Evolutionary conservation across 1,140 invertebrate species (phyloP).

Genomic region (Papilio polytes): DNA sequence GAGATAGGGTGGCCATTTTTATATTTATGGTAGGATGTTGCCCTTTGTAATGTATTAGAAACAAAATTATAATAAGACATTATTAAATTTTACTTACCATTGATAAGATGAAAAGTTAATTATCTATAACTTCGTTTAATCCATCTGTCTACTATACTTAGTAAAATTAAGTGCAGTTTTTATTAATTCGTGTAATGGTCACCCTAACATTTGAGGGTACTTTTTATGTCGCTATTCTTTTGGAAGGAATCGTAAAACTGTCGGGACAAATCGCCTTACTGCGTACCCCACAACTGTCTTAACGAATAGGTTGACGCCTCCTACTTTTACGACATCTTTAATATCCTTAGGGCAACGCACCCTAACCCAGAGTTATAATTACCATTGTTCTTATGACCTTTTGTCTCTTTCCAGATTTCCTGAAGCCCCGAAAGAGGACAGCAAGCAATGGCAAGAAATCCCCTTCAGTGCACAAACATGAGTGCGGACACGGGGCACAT

Average conservation of each 20-base stretch:
- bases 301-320: slow-evolving; percentile 58
- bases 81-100: too few relatives aligned
- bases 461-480: slow-evolving; percentile 69
- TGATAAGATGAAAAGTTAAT: too few relatives aligned
- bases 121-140: too few relatives aligned
- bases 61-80: too few relatives aligned
- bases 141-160: too few relatives aligned
- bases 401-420: slow-evolving; percentile 76
- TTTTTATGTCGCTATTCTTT: slow-evolving; percentile 60
- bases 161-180: background rate
- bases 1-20: background rate
- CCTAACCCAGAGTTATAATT: background rate
- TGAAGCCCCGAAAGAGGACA: slow-evolving; percentile 78
- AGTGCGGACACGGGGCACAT: slow-evolving; percentile 71
- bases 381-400: slow-evolving; percentile 10
- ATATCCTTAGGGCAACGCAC: background rate
- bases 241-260: slow-evolving; percentile 75
- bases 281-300: slow-evolving; percentile 50
- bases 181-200: background rate
- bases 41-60: background rate
- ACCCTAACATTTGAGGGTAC: slow-evolving; percentile 49
- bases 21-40: background rate
- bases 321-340: slow-evolving; percentile 58
- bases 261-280: slow-evolving; percentile 58
- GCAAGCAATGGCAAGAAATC: slow-evolving; percentile 74